Percentiles rank a stretch among this genome's conserved stretches.
These are phyloP conservation scores for Rhinogobio ventralis DNA, from an alignment of 2,797 vertebrate genomes.

Conservation along the genomic window DNA sequence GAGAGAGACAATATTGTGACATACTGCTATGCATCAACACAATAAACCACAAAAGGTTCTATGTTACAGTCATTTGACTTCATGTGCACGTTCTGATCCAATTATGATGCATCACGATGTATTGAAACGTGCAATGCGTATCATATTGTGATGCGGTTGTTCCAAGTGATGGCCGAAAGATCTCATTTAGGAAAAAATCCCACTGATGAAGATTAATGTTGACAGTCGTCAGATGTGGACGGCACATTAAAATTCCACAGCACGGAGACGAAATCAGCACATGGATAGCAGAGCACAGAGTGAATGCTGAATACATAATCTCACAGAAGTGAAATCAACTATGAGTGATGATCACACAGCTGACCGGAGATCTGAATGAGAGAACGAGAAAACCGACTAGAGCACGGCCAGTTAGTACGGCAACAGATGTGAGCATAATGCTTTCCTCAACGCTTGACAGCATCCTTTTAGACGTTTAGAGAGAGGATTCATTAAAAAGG, in stretches of 20 bases:
- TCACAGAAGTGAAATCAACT: constrained; percentile 29
- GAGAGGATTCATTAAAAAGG: background rate
- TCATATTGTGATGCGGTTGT: background rate
- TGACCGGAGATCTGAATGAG: constrained; percentile 19
- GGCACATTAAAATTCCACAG: constrained; percentile 18
- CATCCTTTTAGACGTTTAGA: constrained; percentile 14
- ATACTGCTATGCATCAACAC: background rate
- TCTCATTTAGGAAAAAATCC: constrained; percentile 14
- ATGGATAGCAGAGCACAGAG: constrained; percentile 14
- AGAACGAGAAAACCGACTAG: background rate
- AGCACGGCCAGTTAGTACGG: background rate
- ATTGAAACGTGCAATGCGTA: background rate
- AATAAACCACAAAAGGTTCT: constrained; percentile 18
- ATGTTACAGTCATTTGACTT: background rate
- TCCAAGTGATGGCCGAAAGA: constrained; percentile 6
- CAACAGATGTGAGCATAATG: constrained; percentile 14
- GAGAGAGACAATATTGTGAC: background rate
- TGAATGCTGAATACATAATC: constrained; percentile 21
- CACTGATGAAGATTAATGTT: constrained; percentile 8
- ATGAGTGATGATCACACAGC: constrained; percentile 29
- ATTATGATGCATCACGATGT: background rate
- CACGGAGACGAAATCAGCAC: constrained; percentile 23
- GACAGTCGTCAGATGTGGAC: background rate
- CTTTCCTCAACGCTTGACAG: background rate
- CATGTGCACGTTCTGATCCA: background rate